Base-by-base conservation (phyloP, 2,888 invertebrate species). In the Teinopalpus imperialis region DNA sequence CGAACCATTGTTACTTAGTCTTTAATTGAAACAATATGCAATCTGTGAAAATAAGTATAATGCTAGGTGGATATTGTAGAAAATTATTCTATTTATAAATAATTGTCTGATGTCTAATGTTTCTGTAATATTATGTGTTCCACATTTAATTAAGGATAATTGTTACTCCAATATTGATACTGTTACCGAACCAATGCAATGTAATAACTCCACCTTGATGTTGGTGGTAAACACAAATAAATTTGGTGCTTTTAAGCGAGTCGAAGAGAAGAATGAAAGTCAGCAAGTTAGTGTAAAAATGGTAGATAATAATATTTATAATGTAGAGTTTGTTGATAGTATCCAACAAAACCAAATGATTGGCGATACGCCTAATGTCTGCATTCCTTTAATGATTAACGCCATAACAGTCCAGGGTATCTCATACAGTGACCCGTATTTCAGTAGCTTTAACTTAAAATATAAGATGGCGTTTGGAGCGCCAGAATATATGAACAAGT, bases 31-130 rank as follows among this genome's bases (percentile, higher is more conserved):
- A 89, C 89, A 90, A 90, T 90, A 91, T 92, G 92, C 91, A 91
- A 92, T 91, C 92, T 92, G 92, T 92, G 92, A 92, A 92, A 82
- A 80, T 85, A 87, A 88, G 77, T 83, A 77, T 89, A 89, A 85
- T 82, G 71, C 70, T 89, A 89, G 88, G 80, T 82, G 83, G 81
- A 86, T 88, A 86, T 85, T 87, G 88, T 87, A 87, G 87, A 87
- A 85, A 89, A 89, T 85, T 87, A 87, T 85, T 86, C 89, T 86
- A 86, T 90, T 91, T 91, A 91, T 90, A 85, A 46, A 88, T 88
- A 81, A 81, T 83, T 80, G 85, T 87, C 86, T 86, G 86, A 86
- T 87, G 83, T 86, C 81, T 85, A 82, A 86, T 86, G 86, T 88
- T 87, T 89, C 89, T 89, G 89, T 89, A 89, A 89, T 87, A 87